Percentiles rank a stretch among this genome's conserved stretches.
These are phyloP conservation scores for Zootermopsis nevadensis DNA, from an alignment of 2,888 invertebrate species.

Conservation along the genomic window DNA sequence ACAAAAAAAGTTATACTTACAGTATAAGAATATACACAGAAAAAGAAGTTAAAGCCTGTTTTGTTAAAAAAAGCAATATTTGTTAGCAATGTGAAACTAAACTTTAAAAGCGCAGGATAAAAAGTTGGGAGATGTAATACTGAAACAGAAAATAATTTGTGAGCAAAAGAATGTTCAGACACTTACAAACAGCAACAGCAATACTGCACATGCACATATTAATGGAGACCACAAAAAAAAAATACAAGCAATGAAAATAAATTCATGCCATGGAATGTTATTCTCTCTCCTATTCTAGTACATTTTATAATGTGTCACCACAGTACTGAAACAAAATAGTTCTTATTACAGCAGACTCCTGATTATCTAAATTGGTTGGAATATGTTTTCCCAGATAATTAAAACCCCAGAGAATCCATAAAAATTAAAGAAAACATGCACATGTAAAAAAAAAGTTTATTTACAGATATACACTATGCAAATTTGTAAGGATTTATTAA, in stretches of 20 bases:
- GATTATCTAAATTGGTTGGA: too few relatives aligned
- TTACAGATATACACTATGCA: too few relatives aligned
- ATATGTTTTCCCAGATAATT: too few relatives aligned
- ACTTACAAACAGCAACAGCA: conserved; percentile 6
- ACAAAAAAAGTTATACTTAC: not conserved
- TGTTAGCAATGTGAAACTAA: not conserved
- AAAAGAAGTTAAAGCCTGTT: not conserved
- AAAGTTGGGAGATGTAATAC: not conserved
- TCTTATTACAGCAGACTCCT: too few relatives aligned
- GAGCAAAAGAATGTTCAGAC: not conserved
- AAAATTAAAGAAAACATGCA: too few relatives aligned
- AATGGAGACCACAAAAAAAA: not conserved
- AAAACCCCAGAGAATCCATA: too few relatives aligned
- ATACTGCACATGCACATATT: not conserved
- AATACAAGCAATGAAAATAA: not conserved
- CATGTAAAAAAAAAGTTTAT: too few relatives aligned
- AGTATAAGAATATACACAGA: conserved; percentile 7
- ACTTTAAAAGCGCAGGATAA: not conserved
- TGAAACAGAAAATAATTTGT: not conserved
- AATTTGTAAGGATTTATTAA: too few relatives aligned
- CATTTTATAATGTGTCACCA: too few relatives aligned
- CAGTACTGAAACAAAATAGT: too few relatives aligned
- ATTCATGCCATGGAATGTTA: not conserved
- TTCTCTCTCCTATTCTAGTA: too few relatives aligned
- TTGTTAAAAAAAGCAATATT: not conserved